A percentile compares a stretch with the other conserved stretches of the same genome.
These are phyloP conservation scores for Corticium candelabrum DNA, from an alignment of 37 sponge, comb jelly and placozoan species.

Conservation along the genomic window DNA sequence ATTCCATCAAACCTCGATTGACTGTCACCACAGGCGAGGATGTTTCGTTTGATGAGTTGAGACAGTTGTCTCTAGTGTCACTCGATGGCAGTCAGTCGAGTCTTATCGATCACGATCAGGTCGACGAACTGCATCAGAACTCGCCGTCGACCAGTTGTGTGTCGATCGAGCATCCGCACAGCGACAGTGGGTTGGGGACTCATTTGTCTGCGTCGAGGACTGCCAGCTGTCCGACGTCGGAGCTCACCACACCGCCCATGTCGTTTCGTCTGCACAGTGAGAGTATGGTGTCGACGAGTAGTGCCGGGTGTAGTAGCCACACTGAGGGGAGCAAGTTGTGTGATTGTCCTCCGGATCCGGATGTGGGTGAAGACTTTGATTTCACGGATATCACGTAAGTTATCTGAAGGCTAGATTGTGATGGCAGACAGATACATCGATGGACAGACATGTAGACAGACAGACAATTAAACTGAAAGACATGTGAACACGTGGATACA, in stretches of 20 bases:
- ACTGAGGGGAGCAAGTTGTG: constrained; percentile 37
- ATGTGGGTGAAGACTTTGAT: constrained; percentile 40
- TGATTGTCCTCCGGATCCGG: constrained; percentile 87
- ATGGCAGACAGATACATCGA: too few species aligned
- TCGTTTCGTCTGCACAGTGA: not conserved
- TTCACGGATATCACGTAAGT: constrained; percentile 54
- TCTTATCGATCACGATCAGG: not conserved
- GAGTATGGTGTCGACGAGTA: not conserved
- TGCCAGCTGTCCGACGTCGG: not conserved
- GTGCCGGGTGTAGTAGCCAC: not conserved
- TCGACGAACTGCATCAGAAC: not conserved
- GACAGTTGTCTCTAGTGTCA: too few species aligned
- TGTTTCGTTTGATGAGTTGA: too few species aligned
- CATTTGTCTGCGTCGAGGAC: not conserved
- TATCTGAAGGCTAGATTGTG: not conserved
- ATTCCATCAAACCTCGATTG: too few species aligned
- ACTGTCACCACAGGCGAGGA: too few species aligned
- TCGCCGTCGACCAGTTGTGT: not conserved
- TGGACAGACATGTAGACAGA: too few species aligned
- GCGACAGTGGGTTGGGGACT: not conserved
- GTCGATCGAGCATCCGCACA: not conserved
- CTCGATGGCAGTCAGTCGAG: too few species aligned
- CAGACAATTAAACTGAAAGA: too few species aligned
- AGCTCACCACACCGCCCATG: too few species aligned
- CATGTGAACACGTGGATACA: too few species aligned